phyloP scores from a whole-genome alignment of 2,888 invertebrate species.

The Volucella bombylans region DNA sequence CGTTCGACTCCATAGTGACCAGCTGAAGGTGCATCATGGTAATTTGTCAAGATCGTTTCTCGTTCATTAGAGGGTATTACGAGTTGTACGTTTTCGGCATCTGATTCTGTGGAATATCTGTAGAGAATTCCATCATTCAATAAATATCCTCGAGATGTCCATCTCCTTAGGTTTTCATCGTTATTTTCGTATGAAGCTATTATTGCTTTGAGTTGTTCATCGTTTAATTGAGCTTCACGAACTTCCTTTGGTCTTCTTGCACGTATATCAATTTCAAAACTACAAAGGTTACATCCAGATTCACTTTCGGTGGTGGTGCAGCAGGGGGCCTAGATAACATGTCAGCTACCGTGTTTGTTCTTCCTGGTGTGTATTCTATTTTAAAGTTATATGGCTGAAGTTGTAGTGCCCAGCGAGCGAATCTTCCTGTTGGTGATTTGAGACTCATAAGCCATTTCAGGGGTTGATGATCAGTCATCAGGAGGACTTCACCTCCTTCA shows the following conservation, averaged over 20 bases:
- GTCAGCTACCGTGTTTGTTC: slow-evolving; percentile 76
- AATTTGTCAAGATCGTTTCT: too few species aligned
- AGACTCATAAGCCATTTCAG: slow-evolving; percentile 75
- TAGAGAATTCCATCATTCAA: background rate
- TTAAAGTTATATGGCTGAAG: slow-evolving; percentile 80
- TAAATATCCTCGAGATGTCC: background rate
- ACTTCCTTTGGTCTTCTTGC: slow-evolving; percentile 62
- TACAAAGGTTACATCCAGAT: slow-evolving; percentile 14
- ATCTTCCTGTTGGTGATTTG: slow-evolving; percentile 80
- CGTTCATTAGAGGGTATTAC: background rate
- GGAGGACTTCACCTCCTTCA: slow-evolving; percentile 26
- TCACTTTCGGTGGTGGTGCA: slow-evolving; percentile 23
- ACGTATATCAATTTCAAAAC: slow-evolving; percentile 59
- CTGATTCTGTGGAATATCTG: too few species aligned
- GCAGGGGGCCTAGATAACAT: slow-evolving; percentile 57
- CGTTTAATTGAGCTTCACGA: slow-evolving; percentile 74
- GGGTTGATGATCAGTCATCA: slow-evolving; percentile 46
- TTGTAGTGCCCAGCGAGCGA: slow-evolving; percentile 82
- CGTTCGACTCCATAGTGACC: slow-evolving; percentile 2
- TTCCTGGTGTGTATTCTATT: slow-evolving; percentile 80
- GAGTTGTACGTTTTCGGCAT: background rate
- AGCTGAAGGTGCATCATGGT: too few species aligned
- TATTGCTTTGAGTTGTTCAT: slow-evolving; percentile 48
- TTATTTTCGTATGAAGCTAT: slow-evolving; percentile 4
- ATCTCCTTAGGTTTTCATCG: background rate